A percentile compares a stretch with the other conserved stretches of the same genome.
These are phyloP conservation scores for Rhinichthys klamathensis DNA, from an alignment of 2,113 vertebrate genomes.

Conservation along the genomic window DNA sequence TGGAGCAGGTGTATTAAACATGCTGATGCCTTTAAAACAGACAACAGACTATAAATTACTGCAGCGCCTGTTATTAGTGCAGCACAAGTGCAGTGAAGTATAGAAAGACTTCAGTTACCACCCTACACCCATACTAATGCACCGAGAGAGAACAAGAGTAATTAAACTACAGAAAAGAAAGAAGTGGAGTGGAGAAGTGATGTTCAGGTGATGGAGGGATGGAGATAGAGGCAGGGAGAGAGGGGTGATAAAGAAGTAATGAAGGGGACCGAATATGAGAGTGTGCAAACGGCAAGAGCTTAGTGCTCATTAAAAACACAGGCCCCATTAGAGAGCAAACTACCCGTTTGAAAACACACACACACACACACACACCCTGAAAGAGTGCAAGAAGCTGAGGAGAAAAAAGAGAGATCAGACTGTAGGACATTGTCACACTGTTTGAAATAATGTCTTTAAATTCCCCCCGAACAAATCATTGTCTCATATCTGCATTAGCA, in stretches of 20 bases:
- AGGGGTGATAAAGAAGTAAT: conserved; percentile 61
- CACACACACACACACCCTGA: conserved; percentile 9
- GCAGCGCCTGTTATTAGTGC: conserved; percentile 60
- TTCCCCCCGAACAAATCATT: background rate
- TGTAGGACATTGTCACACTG: conserved; percentile 9
- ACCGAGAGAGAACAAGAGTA: conserved; percentile 46
- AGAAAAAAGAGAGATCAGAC: conserved; percentile 31
- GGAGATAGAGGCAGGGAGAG: conserved; percentile 30
- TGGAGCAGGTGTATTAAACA: conserved; percentile 62
- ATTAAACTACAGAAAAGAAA: conserved; percentile 53
- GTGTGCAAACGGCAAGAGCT: conserved; percentile 53
- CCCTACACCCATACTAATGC: conserved; percentile 58
- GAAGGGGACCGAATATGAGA: conserved; percentile 59
- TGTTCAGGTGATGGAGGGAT: conserved; percentile 45
- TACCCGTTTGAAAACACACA: conserved; percentile 56
- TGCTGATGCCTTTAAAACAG: conserved; percentile 62
- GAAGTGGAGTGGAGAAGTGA: conserved; percentile 32
- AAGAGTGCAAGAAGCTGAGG: conserved; percentile 45
- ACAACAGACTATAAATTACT: conserved; percentile 62
- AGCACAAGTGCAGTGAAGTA: conserved; percentile 56
- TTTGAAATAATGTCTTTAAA: background rate
- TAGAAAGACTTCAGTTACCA: conserved; percentile 57
- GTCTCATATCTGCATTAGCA: background rate
- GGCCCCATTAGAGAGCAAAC: conserved; percentile 62
- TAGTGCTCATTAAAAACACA: conserved; percentile 63